Conservation (phyloP, 2,888 invertebrate genomes). For the Phlogophora meticulosa region DNA sequence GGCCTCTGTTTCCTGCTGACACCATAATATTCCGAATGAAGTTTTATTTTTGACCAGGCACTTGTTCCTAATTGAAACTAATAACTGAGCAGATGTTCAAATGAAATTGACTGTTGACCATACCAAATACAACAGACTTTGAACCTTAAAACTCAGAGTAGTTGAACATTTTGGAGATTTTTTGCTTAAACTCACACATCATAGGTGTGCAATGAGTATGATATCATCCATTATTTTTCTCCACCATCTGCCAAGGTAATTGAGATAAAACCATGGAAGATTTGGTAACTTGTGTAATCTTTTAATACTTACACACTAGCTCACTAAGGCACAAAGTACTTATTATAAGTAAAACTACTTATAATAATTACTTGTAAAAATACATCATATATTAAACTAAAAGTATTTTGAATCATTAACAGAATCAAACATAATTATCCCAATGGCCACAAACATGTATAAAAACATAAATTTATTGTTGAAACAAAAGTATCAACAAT, state of each 20-base stretch:
- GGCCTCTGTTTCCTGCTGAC: constrained; percentile 67
- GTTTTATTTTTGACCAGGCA: constrained; percentile 79
- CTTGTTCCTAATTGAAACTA: constrained; percentile 83
- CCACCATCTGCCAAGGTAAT: constrained; percentile 60
- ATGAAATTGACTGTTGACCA: constrained; percentile 60
- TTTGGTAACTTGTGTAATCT: constrained; percentile 45
- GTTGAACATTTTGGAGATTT: constrained; percentile 28
- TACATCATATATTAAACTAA: background rate
- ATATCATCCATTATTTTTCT: constrained; percentile 66
- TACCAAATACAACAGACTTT: constrained; percentile 61
- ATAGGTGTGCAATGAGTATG: constrained; percentile 63
- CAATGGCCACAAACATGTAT: no score
- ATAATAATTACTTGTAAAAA: background rate
- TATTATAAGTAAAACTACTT: no score
- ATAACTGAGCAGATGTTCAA: constrained; percentile 73
- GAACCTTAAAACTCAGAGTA: constrained; percentile 65
- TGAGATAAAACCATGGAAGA: constrained; percentile 57
- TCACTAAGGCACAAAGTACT: background rate
- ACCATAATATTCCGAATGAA: constrained; percentile 68
- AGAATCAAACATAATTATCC: background rate
- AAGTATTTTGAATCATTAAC: background rate
- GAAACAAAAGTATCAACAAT: no score
- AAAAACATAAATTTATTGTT: no score
- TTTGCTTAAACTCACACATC: constrained; percentile 31
- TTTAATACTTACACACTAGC: constrained; percentile 25